A percentile compares a stretch with the other conserved stretches of the same genome.
These are phyloP conservation scores for Motacilla alba DNA, from an alignment of 2,113 vertebrate genomes.

Conservation along the genomic window DNA sequence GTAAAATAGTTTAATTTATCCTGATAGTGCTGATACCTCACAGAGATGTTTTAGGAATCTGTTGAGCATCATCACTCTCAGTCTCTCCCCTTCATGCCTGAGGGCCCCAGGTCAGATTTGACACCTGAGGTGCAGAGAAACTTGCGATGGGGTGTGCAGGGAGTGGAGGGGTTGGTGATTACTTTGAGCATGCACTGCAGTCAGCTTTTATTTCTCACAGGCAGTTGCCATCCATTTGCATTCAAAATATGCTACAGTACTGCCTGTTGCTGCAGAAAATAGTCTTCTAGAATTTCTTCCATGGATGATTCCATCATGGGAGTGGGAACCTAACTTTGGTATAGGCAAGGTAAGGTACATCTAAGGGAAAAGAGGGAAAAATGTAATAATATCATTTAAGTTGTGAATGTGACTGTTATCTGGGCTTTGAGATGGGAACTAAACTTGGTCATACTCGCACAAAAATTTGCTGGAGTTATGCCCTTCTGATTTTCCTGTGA, in stretches of 20 bases:
- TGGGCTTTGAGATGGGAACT: not conserved
- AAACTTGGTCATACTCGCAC: not conserved
- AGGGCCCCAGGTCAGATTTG: not conserved
- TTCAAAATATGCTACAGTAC: not conserved
- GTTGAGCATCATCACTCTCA: rapidly evolving
- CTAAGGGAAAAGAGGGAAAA: not conserved
- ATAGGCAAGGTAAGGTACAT: not conserved
- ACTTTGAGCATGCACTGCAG: not conserved
- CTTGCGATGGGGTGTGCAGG: not conserved
- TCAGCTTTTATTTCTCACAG: constrained; percentile 5
- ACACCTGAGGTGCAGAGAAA: not conserved
- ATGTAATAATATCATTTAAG: not conserved
- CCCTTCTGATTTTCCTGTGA: not conserved
- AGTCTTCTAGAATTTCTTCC: not conserved
- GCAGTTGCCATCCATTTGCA: not conserved
- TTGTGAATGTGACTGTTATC: not conserved
- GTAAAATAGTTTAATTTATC: not conserved
- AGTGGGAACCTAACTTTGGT: not conserved
- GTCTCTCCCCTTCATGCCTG: not conserved
- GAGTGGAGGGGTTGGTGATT: not conserved
- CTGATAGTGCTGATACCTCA: not conserved
- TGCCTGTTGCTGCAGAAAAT: not conserved
- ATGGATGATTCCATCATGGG: not conserved
- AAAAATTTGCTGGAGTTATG: not conserved
- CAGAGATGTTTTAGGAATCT: not conserved